Base-by-base conservation (phyloP, 1,140 invertebrate species). In the Paraescarpia echinospica region DNA sequence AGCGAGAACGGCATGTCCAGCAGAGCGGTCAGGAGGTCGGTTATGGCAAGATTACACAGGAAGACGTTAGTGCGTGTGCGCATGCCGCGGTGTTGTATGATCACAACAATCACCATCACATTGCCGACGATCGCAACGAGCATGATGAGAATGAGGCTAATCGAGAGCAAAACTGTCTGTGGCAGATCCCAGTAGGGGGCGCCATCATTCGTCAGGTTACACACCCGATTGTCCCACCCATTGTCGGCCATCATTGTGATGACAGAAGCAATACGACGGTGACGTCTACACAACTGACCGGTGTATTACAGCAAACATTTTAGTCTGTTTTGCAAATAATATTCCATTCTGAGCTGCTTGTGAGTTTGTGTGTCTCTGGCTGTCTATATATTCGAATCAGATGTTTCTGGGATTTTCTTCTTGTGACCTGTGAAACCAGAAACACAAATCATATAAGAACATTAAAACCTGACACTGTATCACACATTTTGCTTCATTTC, bases 11-110 rank as follows among this genome's bases (percentile, higher is more conserved):
- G 96, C 93, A 96, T 95, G 35, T 96, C 94, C 1, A 96, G 92
- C 18, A 96, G 91, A 1, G 96, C 96, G 6, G 96, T 95, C 35
- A 96, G 92, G n/a, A 97, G 95, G 93, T 97, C 96, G 0, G 96
- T 95, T 9, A 96, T 94, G 0, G 96, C 96, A 90, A 97, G 94
- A 94, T 96, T 96, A 0, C 95, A 95, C 34, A 97, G 94, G 92
- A 97, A 96, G 89, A 96, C 94, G 93, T 97, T 96, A 2, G 96
- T 97, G 41, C 96, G 93, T 5, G 96, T 96, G 33, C 96, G 94
- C 96, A 96, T 96, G 2, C 95, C 95, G 34, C 94, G 93, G 93
- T 96, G 95, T 0, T 92, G 33, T 6, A 41, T 31, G 8, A 92
- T 89, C n/a, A 92, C 92, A 27, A 34, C 33, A 14, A 92, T 92